Conservation (phyloP, 53 echinoderm and acorn worm genomes). For the Astropecten irregularis region DNA sequence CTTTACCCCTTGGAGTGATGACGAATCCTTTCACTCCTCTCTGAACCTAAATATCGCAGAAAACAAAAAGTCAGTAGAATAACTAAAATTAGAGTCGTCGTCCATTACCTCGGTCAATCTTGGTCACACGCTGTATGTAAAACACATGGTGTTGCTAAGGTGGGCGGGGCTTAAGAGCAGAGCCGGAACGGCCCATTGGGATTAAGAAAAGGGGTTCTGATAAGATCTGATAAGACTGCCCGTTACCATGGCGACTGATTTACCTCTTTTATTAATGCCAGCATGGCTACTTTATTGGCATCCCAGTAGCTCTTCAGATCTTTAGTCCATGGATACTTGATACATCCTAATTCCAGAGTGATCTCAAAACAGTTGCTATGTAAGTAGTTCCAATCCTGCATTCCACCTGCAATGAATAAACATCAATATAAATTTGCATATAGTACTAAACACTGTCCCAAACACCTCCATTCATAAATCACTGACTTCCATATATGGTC, state of each 20-base stretch:
- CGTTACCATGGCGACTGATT: too few species aligned
- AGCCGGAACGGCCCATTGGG: too few species aligned
- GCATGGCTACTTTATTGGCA: slow-evolving; percentile 79
- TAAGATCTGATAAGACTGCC: too few species aligned
- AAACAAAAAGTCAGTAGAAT: background rate
- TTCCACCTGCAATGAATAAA: slow-evolving; percentile 73
- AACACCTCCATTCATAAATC: too few species aligned
- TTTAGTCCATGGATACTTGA: slow-evolving; percentile 74
- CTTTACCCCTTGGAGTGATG: slow-evolving; percentile 54
- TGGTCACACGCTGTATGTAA: too few species aligned
- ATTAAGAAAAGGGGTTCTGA: too few species aligned
- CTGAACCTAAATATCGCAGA: slow-evolving; percentile 62
- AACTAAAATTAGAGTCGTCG: too few species aligned
- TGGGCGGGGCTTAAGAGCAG: too few species aligned
- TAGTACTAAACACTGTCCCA: too few species aligned
- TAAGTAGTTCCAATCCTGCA: slow-evolving; percentile 98
- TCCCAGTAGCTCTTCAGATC: slow-evolving; percentile 83
- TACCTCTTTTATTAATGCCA: slow-evolving; percentile 80
- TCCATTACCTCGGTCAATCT: too few species aligned
- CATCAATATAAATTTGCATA: background rate
- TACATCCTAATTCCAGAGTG: slow-evolving; percentile 90
- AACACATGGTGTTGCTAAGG: too few species aligned
- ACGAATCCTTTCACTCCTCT: slow-evolving; percentile 91
- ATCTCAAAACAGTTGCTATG: slow-evolving; percentile 94
- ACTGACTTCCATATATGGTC: background rate